These are phyloP conservation scores for Psittacula derbiana DNA, from an alignment of 2,797 vertebrate species.

Conservation along the genomic window DNA sequence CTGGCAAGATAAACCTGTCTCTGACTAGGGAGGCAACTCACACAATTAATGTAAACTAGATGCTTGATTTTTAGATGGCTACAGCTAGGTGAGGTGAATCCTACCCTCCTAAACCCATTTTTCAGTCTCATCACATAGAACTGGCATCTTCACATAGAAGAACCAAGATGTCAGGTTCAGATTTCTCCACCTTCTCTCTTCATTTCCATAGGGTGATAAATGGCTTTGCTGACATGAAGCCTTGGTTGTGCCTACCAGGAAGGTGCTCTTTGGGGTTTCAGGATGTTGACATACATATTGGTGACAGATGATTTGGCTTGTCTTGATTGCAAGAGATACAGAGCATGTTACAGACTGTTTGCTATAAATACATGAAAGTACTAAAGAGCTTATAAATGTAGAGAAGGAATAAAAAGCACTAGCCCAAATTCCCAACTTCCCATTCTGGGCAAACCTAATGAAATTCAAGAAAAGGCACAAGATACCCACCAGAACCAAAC, in stretches of 20 bases:
- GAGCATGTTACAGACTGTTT: not conserved
- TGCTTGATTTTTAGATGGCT: not conserved
- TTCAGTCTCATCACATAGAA: not conserved
- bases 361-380: conserved; percentile 17
- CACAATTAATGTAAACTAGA: not conserved
- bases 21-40: not conserved
- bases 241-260: not conserved
- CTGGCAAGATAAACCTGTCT: not conserved
- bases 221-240: not conserved
- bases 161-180: not conserved
- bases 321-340: not conserved
- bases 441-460: not conserved
- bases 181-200: not conserved
- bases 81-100: not conserved
- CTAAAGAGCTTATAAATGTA: not conserved
- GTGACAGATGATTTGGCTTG: conserved; percentile 23
- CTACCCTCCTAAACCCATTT: not conserved
- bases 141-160: not conserved
- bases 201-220: not conserved
- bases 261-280: not conserved
- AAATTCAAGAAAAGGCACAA: not conserved
- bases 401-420: not conserved
- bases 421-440: not conserved
- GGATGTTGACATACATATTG: not conserved
- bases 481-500: not conserved